These are phyloP conservation scores for Pandemis corylana DNA, from an alignment of 2,888 invertebrate genomes.

Conservation along the genomic window DNA sequence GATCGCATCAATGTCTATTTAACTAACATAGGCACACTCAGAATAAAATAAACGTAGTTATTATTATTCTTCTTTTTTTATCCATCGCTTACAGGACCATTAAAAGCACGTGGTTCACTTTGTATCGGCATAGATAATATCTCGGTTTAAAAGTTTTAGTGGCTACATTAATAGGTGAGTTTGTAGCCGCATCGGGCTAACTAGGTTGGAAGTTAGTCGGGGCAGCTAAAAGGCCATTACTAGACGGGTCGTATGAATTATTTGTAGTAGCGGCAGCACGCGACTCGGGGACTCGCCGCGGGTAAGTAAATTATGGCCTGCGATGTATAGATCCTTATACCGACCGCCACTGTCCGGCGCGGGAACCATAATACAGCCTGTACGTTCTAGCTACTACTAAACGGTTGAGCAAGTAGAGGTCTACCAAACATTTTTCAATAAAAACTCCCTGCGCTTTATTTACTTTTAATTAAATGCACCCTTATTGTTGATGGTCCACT, in stretches of 20 bases:
- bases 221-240: constrained; percentile 81
- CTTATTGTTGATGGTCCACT: too few relatives aligned
- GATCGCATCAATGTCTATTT: background rate
- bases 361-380: background rate
- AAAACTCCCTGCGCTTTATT: background rate
- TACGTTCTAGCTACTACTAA: background rate
- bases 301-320: constrained; percentile 40
- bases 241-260: constrained; percentile 79
- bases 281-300: constrained; percentile 52
- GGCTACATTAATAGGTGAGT: constrained; percentile 70
- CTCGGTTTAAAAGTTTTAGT: constrained; percentile 58
- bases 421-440: background rate
- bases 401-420: background rate
- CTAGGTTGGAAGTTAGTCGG: constrained; percentile 77
- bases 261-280: constrained; percentile 73
- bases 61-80: too few relatives aligned
- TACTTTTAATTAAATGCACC: too few relatives aligned
- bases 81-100: background rate
- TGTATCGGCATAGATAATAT: constrained; percentile 36
- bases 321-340: constrained; percentile 29
- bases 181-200: constrained; percentile 68
- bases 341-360: constrained; percentile 33
- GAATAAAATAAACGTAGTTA: too few relatives aligned
- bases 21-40: background rate
- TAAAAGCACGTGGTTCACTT: constrained; percentile 19